Conservation (phyloP, 2,113 vertebrate species). For the Ceratotherium simum region DNA sequence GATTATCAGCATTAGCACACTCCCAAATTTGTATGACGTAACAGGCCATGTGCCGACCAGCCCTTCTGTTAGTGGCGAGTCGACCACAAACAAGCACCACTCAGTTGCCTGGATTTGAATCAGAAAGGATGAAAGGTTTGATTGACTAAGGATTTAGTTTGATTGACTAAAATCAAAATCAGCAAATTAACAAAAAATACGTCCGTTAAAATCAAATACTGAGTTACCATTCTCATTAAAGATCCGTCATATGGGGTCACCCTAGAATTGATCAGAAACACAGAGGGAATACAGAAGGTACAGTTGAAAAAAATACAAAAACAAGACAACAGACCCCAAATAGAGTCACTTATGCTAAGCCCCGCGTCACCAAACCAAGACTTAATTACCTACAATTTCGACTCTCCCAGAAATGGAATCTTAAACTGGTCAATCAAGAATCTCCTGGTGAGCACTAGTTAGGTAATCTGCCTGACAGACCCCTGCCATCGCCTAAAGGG, state of each 20-base stretch:
- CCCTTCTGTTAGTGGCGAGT: background rate
- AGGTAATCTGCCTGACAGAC: background rate
- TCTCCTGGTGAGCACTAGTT: background rate
- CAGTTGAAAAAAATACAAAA: background rate
- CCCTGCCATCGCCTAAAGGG: background rate
- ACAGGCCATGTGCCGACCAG: background rate
- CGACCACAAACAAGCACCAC: background rate
- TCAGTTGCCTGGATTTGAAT: background rate
- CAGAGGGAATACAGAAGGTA: background rate
- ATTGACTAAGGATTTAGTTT: too few species aligned
- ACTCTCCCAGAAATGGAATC: background rate
- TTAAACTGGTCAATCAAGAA: background rate
- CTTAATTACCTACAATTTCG: background rate
- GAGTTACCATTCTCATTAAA: background rate
- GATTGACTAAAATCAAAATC: background rate
- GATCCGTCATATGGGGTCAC: background rate
- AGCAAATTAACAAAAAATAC: background rate
- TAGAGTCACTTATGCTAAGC: background rate
- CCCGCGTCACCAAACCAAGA: background rate
- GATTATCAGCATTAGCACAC: background rate
- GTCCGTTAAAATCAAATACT: background rate
- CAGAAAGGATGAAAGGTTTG: constrained; percentile 11
- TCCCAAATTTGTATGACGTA: background rate
- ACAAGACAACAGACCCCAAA: background rate
- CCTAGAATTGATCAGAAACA: background rate